Base-by-base conservation (phyloP, 2,797 vertebrate species). In the Channa striata region DNA sequence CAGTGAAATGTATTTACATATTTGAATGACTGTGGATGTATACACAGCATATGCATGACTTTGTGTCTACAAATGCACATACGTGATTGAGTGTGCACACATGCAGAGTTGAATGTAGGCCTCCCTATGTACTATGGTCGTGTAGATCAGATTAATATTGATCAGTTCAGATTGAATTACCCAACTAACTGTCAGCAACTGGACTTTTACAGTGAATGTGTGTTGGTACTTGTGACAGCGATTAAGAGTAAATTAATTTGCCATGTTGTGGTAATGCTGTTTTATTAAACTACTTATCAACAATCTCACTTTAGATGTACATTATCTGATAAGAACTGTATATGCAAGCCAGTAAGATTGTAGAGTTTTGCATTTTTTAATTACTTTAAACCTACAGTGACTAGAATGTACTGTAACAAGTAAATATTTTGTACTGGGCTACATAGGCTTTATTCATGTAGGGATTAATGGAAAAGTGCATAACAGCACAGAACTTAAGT, bases 141-240 rank as follows among this genome's bases (percentile, higher is more conserved):
- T 42, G 30, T 43, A 30, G 2, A 42, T 76, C 14, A 74, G 59
- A 82, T 80, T 76, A 76, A 59, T 63, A 84, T 80, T 59, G 77
- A 84, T 77, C 46, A 56, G 19, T 33, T 60, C 30, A 47, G 40
- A 81, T 58, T 60, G 50, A 70, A 75, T 74, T 43, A 78, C 51
- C 74, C 72, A 81, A 59, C 34, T 53, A 73, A 54, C 71, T 78
- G 74, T 84, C 76, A 80, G 59, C 63, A 72, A 9, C 36, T 57
- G 44, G 23, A 63, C 40, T 30, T 37, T 59, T 33, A 71, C n/a
- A 23, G 19, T 2, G 39, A 23, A 12, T 34, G 19, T 61, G 2
- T 70, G 19, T 23, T 25, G 51, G 19, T 68, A 58, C 57, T 49
- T 58, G 21, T 44, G 70, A 47, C 6, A 50, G 50, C 46, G 43